A percentile compares a stretch with the other conserved stretches of the same genome.
phyloP scores from a whole-genome alignment of 2,113 vertebrate species.

The Oxygymnocypris stewartii region DNA sequence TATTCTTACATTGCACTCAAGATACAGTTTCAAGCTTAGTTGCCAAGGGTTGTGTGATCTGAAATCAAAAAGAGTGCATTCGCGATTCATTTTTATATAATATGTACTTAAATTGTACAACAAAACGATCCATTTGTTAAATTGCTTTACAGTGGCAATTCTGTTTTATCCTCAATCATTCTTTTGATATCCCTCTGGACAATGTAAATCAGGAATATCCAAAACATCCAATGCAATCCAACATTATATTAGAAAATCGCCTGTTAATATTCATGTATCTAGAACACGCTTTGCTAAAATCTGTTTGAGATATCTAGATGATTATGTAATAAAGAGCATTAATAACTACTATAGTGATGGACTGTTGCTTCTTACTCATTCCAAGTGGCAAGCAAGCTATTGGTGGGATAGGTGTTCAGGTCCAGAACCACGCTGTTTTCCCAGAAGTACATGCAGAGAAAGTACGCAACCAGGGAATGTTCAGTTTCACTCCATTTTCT shows the following conservation, averaged over 20 bases:
- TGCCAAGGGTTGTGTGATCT: constrained; percentile 49
- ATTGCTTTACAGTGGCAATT: neutral
- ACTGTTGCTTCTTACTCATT: constrained; percentile 50
- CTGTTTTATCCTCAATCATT: neutral
- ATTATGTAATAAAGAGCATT: neutral
- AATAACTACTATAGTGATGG: neutral
- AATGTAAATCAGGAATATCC: too few species aligned
- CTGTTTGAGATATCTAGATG: neutral
- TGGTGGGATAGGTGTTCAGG: neutral
- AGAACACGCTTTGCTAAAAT: neutral
- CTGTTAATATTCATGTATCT: neutral
- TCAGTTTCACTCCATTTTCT: constrained; percentile 28
- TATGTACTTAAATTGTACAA: neutral
- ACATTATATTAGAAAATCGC: neutral
- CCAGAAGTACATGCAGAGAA: constrained; percentile 51
- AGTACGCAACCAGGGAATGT: constrained; percentile 41
- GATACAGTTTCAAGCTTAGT: constrained; percentile 32
- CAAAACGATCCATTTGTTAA: neutral
- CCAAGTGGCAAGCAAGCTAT: constrained; percentile 38
- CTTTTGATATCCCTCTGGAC: neutral
- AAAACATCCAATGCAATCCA: neutral
- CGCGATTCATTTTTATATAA: neutral
- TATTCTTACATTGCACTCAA: constrained; percentile 41
- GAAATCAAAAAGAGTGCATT: neutral
- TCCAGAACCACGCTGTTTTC: constrained; percentile 25